phyloP scores from a whole-genome alignment of 2,797 vertebrate genomes.

The Malacoraja senta region DNA sequence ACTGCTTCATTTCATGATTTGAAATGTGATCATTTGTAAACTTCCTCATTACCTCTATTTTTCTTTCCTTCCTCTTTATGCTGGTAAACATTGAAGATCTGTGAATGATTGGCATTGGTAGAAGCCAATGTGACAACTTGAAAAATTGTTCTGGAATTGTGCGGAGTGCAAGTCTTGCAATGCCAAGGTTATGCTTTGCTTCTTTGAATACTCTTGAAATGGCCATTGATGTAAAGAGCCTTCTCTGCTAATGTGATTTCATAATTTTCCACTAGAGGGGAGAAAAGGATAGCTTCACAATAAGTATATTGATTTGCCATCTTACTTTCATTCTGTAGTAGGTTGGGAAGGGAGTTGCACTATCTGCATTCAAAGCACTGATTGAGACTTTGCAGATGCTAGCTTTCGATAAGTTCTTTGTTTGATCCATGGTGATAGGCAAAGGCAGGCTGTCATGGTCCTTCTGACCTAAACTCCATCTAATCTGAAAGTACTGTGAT shows the following conservation, averaged over 20 bases:
- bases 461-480: neutral
- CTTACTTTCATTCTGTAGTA: neutral
- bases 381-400: neutral
- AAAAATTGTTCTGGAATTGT: neutral
- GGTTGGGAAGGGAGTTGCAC: neutral
- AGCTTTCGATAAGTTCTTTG: neutral
- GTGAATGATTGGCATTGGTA: neutral
- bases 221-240: neutral
- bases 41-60: too few species aligned
- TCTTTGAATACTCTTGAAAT: neutral
- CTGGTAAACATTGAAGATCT: neutral
- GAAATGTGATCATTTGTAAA: too few species aligned
- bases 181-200: neutral
- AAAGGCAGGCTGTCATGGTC: neutral
- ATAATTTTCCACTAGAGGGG: slow-evolving; percentile 9
- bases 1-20: too few species aligned
- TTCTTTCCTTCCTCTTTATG: neutral
- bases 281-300: neutral
- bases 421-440: neutral
- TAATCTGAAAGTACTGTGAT: neutral
- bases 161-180: neutral
- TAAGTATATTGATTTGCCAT: neutral
- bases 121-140: neutral
- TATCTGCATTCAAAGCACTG: neutral
- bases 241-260: neutral